These are phyloP conservation scores for Cylas formicarius DNA, from an alignment of 1,140 invertebrate species.

Conservation along the genomic window DNA sequence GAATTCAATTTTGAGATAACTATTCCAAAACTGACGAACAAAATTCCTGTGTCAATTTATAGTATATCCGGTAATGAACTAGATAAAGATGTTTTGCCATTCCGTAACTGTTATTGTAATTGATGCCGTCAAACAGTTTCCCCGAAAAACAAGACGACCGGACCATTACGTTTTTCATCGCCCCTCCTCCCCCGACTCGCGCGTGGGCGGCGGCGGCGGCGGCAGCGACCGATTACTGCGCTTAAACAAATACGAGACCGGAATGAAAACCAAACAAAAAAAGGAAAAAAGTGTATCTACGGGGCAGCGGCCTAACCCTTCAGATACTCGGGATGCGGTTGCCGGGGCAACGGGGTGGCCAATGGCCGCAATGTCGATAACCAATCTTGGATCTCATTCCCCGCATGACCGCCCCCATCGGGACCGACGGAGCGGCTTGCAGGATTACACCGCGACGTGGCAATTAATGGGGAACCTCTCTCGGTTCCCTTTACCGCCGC, in stretches of 20 bases:
- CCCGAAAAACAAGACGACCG: too few species aligned
- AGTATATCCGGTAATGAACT: too few species aligned
- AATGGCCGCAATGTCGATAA: slow-evolving; percentile 38
- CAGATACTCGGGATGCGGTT: slow-evolving; percentile 27
- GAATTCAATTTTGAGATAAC: too few species aligned
- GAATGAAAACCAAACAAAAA: slow-evolving; percentile 11
- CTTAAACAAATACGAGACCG: neutral
- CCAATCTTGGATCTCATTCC: slow-evolving; percentile 42
- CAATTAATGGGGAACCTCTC: slow-evolving; percentile 17
- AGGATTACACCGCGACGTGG: slow-evolving; percentile 24
- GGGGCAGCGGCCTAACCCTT: slow-evolving; percentile 27
- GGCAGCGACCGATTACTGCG: too few species aligned
- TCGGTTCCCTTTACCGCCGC: too few species aligned
- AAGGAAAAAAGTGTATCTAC: slow-evolving; percentile 2
- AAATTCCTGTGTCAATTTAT: too few species aligned
- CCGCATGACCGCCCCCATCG: slow-evolving; percentile 36
- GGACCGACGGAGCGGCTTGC: slow-evolving; percentile 7
- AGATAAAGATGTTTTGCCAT: too few species aligned
- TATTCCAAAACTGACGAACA: too few species aligned
- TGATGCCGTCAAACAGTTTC: too few species aligned
- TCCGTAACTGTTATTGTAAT: too few species aligned
- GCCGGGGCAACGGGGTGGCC: slow-evolving; percentile 34
- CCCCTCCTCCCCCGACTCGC: too few species aligned
- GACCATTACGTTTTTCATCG: neutral
- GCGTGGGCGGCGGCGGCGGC: too few species aligned